These are phyloP conservation scores for Orcinus orca DNA, from an alignment of 2,113 vertebrate genomes.

Conservation along the genomic window DNA sequence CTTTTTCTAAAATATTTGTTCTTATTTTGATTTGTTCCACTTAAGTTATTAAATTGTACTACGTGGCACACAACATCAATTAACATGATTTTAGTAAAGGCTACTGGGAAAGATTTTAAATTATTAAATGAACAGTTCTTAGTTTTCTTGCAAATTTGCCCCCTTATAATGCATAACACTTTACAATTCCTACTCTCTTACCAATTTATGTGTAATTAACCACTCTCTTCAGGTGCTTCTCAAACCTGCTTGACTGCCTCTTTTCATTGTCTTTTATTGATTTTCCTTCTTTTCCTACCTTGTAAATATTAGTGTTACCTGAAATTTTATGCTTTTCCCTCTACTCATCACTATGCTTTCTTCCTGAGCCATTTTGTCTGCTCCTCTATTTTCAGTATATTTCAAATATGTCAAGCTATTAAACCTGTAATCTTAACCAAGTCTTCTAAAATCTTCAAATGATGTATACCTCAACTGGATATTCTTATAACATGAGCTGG, in stretches of 20 bases:
- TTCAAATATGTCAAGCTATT: neutral
- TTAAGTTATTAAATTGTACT: neutral
- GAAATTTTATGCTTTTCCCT: neutral
- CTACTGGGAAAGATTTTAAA: neutral
- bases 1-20: slow-evolving; percentile 21
- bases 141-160: neutral
- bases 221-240: neutral
- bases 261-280: neutral
- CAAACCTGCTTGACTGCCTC: neutral
- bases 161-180: neutral
- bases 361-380: neutral
- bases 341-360: neutral
- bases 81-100: neutral
- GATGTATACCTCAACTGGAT: neutral
- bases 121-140: neutral
- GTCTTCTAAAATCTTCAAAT: neutral
- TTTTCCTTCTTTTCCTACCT: neutral
- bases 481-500: neutral
- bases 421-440: neutral
- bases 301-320: neutral
- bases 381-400: neutral
- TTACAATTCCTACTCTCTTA: neutral
- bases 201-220: neutral
- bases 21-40: neutral
- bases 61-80: neutral